Base-by-base conservation (phyloP, 2,113 vertebrate genomes). In the Hypomesus transpacificus region DNA sequence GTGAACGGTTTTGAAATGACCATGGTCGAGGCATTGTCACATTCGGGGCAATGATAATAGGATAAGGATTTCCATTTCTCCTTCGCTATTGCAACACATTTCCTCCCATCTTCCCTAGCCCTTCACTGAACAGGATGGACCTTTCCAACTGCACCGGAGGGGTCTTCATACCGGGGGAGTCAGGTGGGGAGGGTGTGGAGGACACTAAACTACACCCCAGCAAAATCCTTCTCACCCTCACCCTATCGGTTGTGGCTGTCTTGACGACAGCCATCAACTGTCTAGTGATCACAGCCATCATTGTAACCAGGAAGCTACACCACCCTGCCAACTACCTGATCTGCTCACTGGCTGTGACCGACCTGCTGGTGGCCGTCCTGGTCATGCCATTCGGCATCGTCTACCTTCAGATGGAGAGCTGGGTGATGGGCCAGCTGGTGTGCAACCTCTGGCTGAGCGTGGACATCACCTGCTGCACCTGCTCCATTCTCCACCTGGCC, bases 371-470 rank as follows among this genome's bases (percentile, higher is more conserved):
- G 73, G 96, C 96, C 16, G 90, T 98, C 60, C 84, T 99, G 71
- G 97, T 99, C 83, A 99, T 99, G 97, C 97, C 97, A 69, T 97
- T 99, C 89, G 97, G 96, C 75, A 98, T 99, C 16, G 88, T 96
- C 70, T 99, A 98, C 80, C 98, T 98, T 46, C 91, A 95, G 69
- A 95, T 93, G 78, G 93, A 99, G 81, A 93, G 87, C 11, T 99
- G 97, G 97, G 87, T 94, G 58, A 97, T 99, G 95, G 96, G 97
- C 1, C 92, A 95, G 82, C 93, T 94, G 64, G 89, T 95, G 78
- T 99, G 97, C 72, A 95, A 96, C 82, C 90, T 98, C 57, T 99
- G 95, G 95, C 86, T 99, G 73, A 96, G 96, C 0, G 92, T 98
- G 68, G 97, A 99, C 73, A 94, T 99, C 59, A 97, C 94, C 0